Percentiles rank a stretch among this genome's conserved stretches.
Evolutionary conservation across 1,140 invertebrate genomes (phyloP).

Genomic region (Pygmarrhopalites habei): DNA sequence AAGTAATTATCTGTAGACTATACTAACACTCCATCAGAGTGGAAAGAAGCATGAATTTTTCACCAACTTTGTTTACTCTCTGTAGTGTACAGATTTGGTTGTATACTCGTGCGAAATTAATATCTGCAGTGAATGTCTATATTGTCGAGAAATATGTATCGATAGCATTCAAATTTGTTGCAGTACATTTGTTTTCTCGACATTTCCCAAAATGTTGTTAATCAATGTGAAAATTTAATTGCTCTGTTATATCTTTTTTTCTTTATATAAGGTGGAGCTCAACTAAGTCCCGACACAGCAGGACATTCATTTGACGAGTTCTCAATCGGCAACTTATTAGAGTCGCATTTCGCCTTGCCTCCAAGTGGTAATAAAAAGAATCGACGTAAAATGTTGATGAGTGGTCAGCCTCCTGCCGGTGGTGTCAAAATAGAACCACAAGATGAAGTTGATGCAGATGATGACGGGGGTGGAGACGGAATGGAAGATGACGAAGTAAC

Average conservation of each 20-base stretch:
- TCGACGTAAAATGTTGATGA: slow-evolving; percentile 18
- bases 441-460: slow-evolving; percentile 29
- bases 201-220: too few relatives aligned
- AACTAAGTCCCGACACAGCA: slow-evolving; percentile 18
- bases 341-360: slow-evolving; percentile 36
- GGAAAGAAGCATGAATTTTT: not conserved
- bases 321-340: slow-evolving; percentile 31
- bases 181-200: too few relatives aligned
- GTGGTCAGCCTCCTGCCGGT: slow-evolving; percentile 8
- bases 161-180: too few relatives aligned
- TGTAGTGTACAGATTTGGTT: not conserved
- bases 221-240: too few relatives aligned
- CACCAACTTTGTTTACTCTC: not conserved
- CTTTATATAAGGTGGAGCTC: slow-evolving; percentile 22
- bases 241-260: slow-evolving; percentile 4
- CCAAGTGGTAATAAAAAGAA: slow-evolving; percentile 28
- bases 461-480: slow-evolving; percentile 28
- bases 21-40: not conserved
- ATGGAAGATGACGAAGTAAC: slow-evolving; percentile 38
- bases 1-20: not conserved
- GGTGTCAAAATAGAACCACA: slow-evolving; percentile 8
- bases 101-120: slow-evolving; percentile 7
- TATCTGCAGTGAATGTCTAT: too few relatives aligned
- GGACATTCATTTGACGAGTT: slow-evolving; percentile 36
- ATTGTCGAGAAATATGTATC: too few relatives aligned